Percentiles rank a stretch among this genome's conserved stretches.
Evolutionary conservation across 2,888 invertebrate species (phyloP).

Genomic region (Drosophila acutilabella): DNA sequence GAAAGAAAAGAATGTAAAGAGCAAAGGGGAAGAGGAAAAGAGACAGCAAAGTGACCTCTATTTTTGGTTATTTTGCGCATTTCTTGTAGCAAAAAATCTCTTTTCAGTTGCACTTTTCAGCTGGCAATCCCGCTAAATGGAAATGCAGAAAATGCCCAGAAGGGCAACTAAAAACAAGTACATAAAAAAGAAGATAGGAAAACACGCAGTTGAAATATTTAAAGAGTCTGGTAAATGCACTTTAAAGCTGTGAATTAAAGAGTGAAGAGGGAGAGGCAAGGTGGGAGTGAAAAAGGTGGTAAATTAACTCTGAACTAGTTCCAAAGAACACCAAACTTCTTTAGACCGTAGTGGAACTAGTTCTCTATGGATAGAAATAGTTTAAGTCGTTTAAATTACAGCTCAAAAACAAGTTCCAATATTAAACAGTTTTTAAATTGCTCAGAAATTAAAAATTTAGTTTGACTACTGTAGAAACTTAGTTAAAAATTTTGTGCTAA

Average conservation of each 20-base stretch:
- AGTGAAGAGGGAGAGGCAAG: not conserved
- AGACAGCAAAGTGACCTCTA: slow-evolving; percentile 5
- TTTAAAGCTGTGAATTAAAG: not conserved
- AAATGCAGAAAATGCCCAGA: slow-evolving; percentile 8
- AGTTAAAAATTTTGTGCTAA: too few species aligned
- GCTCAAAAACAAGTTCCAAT: too few species aligned
- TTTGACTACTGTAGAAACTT: too few species aligned
- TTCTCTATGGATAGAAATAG: too few species aligned
- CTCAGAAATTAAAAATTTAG: too few species aligned
- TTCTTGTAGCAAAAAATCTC: slow-evolving; percentile 20
- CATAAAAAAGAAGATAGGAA: not conserved
- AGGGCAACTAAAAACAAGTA: not conserved
- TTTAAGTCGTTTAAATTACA: too few species aligned
- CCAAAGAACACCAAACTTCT: too few species aligned
- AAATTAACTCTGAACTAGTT: too few species aligned
- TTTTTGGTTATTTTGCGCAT: slow-evolving; percentile 11
- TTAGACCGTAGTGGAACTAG: too few species aligned
- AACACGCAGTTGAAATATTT: not conserved
- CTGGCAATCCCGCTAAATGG: slow-evolving; percentile 16
- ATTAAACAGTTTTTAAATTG: too few species aligned
- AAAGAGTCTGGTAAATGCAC: slow-evolving; percentile 2
- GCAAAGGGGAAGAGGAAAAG: not conserved
- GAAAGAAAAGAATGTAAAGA: not conserved
- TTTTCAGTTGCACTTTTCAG: slow-evolving; percentile 15
- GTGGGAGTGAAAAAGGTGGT: not conserved